Evolutionary conservation across 2,113 vertebrate species (phyloP).

Genomic region (Xenus cinereus): DNA sequence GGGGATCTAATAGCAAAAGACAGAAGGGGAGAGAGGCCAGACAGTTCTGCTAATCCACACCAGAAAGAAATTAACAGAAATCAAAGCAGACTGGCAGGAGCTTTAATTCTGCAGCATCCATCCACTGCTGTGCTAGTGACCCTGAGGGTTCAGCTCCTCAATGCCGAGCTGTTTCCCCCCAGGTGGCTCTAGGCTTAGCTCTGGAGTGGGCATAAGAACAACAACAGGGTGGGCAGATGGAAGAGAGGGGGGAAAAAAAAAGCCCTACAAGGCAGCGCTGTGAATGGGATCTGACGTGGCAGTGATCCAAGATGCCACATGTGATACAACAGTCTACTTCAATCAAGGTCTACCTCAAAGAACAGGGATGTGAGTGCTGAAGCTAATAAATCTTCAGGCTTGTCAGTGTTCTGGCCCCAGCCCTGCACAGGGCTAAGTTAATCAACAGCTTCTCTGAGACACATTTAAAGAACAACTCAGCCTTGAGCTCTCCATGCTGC

Average conservation of each 20-base stretch:
- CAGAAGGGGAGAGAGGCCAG: not conserved
- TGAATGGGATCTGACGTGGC: not conserved
- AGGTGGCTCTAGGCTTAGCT: not conserved
- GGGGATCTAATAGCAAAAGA: not conserved
- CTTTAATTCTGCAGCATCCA: not conserved
- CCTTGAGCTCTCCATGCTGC: not conserved
- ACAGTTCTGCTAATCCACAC: not conserved
- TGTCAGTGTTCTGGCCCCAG: not conserved
- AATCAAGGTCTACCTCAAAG: not conserved
- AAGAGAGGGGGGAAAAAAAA: not conserved
- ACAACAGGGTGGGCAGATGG: not conserved
- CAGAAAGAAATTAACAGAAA: not conserved
- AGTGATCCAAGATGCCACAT: not conserved
- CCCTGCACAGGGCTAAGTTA: not conserved
- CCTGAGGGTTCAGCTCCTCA: not conserved
- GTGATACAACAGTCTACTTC: not conserved
- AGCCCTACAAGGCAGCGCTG: not conserved
- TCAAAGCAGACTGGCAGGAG: slow-evolving; percentile 1
- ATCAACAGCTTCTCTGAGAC: not conserved
- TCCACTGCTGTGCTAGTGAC: not conserved
- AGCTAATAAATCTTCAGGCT: not conserved
- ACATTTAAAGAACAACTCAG: not conserved
- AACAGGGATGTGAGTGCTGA: not conserved
- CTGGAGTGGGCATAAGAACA: not conserved
- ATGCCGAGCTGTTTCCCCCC: not conserved